Evolutionary conservation across 2,113 vertebrate genomes (phyloP), one percentile per base, ranked within the genome.

Genomic region (Ciconia maguari): DNA sequence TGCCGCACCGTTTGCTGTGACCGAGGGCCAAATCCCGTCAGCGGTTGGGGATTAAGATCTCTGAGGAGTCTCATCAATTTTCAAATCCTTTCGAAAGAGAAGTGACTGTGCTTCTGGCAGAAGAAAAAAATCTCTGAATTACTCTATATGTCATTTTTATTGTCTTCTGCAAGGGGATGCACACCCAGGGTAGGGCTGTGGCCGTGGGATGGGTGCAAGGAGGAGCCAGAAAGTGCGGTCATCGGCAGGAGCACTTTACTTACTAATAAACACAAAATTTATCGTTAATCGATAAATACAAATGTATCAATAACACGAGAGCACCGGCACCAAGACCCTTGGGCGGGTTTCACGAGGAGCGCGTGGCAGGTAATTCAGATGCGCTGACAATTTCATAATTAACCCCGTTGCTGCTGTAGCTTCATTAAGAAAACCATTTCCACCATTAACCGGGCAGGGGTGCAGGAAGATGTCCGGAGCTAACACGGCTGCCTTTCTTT

Each of bases 281-380:
- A 2, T 11, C 41, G 11, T 3, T 26, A 52, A 38, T 38, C 38
- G 38, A 38, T 38, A 38, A 38, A 38, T 38, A 38, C 38, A 38
- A 38, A 38, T 9, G 8, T 38, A 38, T 38, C 38, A 46, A 6
- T 34, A 44, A 44, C 5, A 1, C 0, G 1, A 29, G 14, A 22
- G 9, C 6, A 2, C 10, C 1, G 7, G 2, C 1, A n/a, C 57
- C 0, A 22, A 27, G 26, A 1, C 22, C 7, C 0, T 18, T 1
- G 11, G 0, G 5, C 1, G 44, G 15, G 22, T 34, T 41, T 57
- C 55, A 2, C 0, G 1, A 7, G 54, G 65, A 20, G 34, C 3
- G 0, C 0, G 0, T 12, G 49, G 36, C 38, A 12, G n/a, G 21
- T 11, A 11, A 16, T 29, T 19, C 4, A 0, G 46, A 4, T 7